Evolutionary conservation across 2,113 vertebrate species (phyloP), one percentile per base, ranked within the genome.

Genomic region (Stercorarius parasiticus): DNA sequence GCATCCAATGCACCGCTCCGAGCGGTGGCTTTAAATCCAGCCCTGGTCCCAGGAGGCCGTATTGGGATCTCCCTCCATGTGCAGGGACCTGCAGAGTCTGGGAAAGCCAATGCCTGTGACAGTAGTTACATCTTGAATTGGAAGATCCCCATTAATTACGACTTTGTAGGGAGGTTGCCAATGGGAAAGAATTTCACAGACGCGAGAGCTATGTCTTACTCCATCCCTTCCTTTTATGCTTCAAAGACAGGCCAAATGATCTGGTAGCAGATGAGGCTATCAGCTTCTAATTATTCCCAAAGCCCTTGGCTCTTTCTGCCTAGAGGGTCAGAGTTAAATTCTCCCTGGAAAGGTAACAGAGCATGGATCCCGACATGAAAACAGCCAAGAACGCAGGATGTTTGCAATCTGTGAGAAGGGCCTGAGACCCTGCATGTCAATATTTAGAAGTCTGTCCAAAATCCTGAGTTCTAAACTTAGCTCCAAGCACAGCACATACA

Each of bases 301-400:
- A 95, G 34, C 72, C 55, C 50, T 90, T 52, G 43, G 82, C 27
- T 95, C 30, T 69, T 71, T 47, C 88, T 56, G 10, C 26, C 20
- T 11, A 17, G 26, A 82, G 23, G 52, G 36, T 45, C 61, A 88
- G 94, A 61, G 53, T 30, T 61, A 49, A 91, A 40, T 43, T 93
- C 87, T 85, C 77, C 36, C 89, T 92, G 85, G 87, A 95, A 95
- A 95, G 92, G 92, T 95, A 95, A 87, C 72, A 82, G 77, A 88
- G 72, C 53, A 20, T 30, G n/a, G 69, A 92, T 74, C 91, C 90
- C 2, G 0, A 29, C 40, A 17, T 4, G 7, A 67, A 59, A 86
- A 22, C 4, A 86, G 92, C 83, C 82, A 95, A 84, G 88, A 92
- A 86, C 0, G 0, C 50, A 66, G 59, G 62, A 86, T 86, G 90